Evolutionary conservation across 2,797 vertebrate species (phyloP).

Genomic region (Sebastes diaconus): DNA sequence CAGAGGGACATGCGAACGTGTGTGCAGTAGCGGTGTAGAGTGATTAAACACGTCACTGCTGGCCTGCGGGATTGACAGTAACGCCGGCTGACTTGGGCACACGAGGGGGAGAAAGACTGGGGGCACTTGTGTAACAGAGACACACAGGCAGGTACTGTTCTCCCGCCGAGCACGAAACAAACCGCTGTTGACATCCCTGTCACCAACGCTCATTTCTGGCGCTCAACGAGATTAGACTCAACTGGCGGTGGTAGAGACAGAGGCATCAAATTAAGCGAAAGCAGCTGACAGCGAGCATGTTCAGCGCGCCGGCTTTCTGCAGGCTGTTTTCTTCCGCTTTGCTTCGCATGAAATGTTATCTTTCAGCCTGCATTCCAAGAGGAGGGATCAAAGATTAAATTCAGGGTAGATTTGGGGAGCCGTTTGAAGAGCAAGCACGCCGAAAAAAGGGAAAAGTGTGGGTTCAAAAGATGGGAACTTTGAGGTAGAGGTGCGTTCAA

Average conservation of each 20-base stretch:
- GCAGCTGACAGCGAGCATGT: constrained; percentile 81
- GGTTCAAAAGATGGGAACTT: constrained; percentile 51
- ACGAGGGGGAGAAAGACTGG: constrained; percentile 60
- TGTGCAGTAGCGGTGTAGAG: constrained; percentile 39
- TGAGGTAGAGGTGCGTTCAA: constrained; percentile 38
- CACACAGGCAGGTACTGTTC: constrained; percentile 84
- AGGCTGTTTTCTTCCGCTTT: constrained; percentile 77
- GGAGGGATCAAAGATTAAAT: constrained; percentile 76
- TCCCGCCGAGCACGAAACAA: constrained; percentile 79
- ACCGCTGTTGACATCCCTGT: constrained; percentile 84
- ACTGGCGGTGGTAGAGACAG: constrained; percentile 74
- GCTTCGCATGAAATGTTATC: constrained; percentile 74
- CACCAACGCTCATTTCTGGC: constrained; percentile 81
- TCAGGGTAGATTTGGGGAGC: constrained; percentile 60
- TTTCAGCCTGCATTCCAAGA: constrained; percentile 71
- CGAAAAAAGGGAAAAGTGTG: constrained; percentile 37
- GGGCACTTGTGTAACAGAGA: constrained; percentile 77
- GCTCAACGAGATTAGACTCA: constrained; percentile 79
- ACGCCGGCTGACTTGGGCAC: constrained; percentile 70
- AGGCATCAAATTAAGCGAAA: constrained; percentile 77
- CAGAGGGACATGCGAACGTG: constrained; percentile 28
- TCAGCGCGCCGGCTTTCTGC: constrained; percentile 69
- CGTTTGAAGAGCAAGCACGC: constrained; percentile 58
- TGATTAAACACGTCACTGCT: constrained; percentile 72
- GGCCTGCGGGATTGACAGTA: constrained; percentile 77